Evolutionary conservation across 2,113 vertebrate species (phyloP).

Genomic region (Antidorcas marsupialis): DNA sequence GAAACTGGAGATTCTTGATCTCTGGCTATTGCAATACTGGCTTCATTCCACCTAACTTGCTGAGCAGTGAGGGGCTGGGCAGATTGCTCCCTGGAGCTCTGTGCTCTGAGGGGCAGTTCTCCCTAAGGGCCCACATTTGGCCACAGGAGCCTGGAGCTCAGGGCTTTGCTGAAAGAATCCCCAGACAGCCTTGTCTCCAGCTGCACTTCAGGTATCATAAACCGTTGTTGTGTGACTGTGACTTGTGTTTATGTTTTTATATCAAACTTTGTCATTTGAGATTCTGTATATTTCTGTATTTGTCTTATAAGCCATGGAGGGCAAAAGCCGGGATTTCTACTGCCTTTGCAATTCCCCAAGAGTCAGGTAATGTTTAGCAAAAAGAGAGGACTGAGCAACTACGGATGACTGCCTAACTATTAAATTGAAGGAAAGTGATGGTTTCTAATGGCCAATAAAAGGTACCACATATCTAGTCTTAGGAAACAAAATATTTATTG

Average conservation of each 20-base stretch:
- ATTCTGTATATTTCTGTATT: not conserved
- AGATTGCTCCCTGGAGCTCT: not conserved
- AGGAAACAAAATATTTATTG: conserved; percentile 80
- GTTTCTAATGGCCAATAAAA: conserved; percentile 22
- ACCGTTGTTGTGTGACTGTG: not conserved
- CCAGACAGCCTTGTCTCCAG: not conserved
- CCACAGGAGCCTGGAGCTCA: not conserved
- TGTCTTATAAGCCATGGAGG: not conserved
- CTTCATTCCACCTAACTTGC: not conserved
- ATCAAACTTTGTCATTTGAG: not conserved
- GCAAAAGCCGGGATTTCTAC: not conserved
- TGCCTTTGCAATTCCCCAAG: not conserved
- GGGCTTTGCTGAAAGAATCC: not conserved
- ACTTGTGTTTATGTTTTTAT: not conserved
- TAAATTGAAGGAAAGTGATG: not conserved
- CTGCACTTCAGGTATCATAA: too few relatives aligned
- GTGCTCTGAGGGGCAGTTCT: not conserved
- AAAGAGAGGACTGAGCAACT: not conserved
- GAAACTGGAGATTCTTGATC: not conserved
- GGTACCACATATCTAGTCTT: conserved; percentile 38
- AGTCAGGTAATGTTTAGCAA: not conserved
- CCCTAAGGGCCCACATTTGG: too few relatives aligned
- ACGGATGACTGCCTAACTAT: not conserved
- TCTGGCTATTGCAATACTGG: not conserved
- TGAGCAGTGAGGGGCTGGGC: not conserved